Evolutionary conservation across 2,888 invertebrate genomes (phyloP).

Genomic region (Hecatera dysodea): DNA sequence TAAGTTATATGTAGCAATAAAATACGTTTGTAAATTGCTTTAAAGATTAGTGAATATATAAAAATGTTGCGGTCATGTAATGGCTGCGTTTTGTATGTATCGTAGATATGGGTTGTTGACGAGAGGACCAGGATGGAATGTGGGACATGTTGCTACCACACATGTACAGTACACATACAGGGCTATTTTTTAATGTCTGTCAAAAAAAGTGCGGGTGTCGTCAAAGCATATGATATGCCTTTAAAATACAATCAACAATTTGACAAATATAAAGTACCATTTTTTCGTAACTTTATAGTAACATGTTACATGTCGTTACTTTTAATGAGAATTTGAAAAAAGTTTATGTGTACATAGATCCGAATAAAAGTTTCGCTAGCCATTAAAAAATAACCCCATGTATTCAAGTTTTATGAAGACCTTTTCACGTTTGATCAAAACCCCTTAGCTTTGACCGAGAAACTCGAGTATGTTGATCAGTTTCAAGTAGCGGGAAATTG

Average conservation of each 20-base stretch:
- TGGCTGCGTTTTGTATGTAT: constrained; percentile 80
- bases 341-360: background rate
- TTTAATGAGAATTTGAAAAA: too few relatives aligned
- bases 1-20: constrained; percentile 73
- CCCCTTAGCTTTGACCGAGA: constrained; percentile 17
- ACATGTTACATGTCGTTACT: background rate
- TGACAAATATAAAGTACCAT: background rate
- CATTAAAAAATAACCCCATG: constrained; percentile 13
- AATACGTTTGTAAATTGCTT: constrained; percentile 77
- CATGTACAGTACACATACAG: background rate
- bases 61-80: constrained; percentile 78
- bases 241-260: background rate
- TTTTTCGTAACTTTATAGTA: background rate
- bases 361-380: background rate
- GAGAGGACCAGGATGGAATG: constrained; percentile 51
- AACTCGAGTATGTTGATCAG: constrained; percentile 37
- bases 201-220: background rate
- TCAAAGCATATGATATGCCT: background rate
- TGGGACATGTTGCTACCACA: constrained; percentile 53
- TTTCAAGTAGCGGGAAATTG: constrained; percentile 24
- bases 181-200: constrained; percentile 2
- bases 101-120: constrained; percentile 74
- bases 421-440: constrained; percentile 24
- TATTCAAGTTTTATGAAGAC: background rate
- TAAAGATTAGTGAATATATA: constrained; percentile 71